A percentile compares a stretch with the other conserved stretches of the same genome.
These are phyloP conservation scores for Aproaerema taeniolella DNA, from an alignment of 2,888 invertebrate genomes.

Conservation along the genomic window DNA sequence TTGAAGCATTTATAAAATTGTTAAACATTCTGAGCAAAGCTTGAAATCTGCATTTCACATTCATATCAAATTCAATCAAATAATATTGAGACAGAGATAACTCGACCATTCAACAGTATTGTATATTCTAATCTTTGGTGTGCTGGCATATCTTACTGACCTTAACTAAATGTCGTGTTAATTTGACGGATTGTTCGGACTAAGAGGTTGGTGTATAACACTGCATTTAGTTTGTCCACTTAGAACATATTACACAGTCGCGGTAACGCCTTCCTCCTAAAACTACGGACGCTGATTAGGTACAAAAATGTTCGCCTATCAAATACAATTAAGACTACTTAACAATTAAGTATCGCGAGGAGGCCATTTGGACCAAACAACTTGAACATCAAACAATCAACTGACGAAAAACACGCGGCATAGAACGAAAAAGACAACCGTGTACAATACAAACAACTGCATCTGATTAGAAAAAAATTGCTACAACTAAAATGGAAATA, in stretches of 20 bases:
- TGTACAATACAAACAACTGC: background rate
- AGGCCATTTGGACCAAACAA: conserved; percentile 33
- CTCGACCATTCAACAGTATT: conserved; percentile 44
- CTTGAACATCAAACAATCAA: conserved; percentile 10
- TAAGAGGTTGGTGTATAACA: conserved; percentile 15
- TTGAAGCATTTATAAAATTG: conserved; percentile 40
- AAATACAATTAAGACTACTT: conserved; percentile 74
- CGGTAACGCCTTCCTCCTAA: conserved; percentile 66
- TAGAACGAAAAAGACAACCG: background rate
- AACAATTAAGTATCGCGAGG: conserved; percentile 72
- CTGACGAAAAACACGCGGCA: background rate
- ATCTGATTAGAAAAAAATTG: background rate
- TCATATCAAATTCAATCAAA: conserved; percentile 28
- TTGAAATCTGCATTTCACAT: conserved; percentile 26
- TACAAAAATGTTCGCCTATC: conserved; percentile 77
- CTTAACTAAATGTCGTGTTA: conserved; percentile 36
- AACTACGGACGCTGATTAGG: conserved; percentile 68
- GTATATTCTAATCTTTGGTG: conserved; percentile 76
- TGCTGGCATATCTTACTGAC: conserved; percentile 56
- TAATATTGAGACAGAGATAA: conserved; percentile 28
- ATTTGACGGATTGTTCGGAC: conserved; percentile 14
- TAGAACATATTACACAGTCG: conserved; percentile 47
- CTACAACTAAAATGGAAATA: background rate
- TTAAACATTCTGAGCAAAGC: conserved; percentile 54
- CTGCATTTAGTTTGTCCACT: conserved; percentile 46